Percentiles rank a stretch among this genome's conserved stretches.
phyloP scores from a whole-genome alignment of 2,888 invertebrate genomes.

The Ectemnius continuus region DNA sequence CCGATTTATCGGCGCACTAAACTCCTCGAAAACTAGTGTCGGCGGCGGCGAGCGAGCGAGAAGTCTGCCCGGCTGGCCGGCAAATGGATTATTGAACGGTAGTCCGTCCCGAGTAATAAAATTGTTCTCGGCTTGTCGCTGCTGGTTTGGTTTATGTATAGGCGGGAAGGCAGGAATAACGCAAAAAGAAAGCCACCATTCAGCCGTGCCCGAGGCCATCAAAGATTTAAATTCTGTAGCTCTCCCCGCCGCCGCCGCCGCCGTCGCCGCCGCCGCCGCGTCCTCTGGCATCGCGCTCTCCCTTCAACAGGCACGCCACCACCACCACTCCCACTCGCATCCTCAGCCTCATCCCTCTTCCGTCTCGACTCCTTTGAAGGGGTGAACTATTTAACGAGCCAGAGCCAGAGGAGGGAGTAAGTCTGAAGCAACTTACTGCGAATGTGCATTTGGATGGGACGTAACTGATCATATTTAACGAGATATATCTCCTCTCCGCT shows the following conservation, averaged over 20 bases:
- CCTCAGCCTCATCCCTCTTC: constrained; percentile 22
- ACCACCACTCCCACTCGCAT: constrained; percentile 24
- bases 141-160: neutral
- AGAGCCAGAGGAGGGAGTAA: constrained; percentile 4
- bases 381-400: constrained; percentile 50
- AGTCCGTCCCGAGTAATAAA: too few species aligned
- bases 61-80: too few species aligned
- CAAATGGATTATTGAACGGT: too few species aligned
- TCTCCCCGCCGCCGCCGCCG: constrained; percentile 46
- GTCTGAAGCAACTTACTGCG: constrained; percentile 56
- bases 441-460: constrained; percentile 58
- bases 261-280: too few species aligned
- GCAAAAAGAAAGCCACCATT: constrained; percentile 39
- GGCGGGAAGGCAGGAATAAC: constrained; percentile 16
- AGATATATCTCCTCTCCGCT: neutral
- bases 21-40: too few species aligned
- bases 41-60: too few species aligned
- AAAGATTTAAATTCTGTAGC: constrained; percentile 63
- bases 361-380: constrained; percentile 34
- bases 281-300: constrained; percentile 31
- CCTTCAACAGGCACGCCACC: constrained; percentile 13
- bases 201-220: constrained; percentile 54
- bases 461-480: constrained; percentile 7
- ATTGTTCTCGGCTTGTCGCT: too few species aligned
- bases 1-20: too few species aligned